phyloP scores from a whole-genome alignment of 2,888 invertebrate genomes.

The Chaetogeoica ovagalla region DNA sequence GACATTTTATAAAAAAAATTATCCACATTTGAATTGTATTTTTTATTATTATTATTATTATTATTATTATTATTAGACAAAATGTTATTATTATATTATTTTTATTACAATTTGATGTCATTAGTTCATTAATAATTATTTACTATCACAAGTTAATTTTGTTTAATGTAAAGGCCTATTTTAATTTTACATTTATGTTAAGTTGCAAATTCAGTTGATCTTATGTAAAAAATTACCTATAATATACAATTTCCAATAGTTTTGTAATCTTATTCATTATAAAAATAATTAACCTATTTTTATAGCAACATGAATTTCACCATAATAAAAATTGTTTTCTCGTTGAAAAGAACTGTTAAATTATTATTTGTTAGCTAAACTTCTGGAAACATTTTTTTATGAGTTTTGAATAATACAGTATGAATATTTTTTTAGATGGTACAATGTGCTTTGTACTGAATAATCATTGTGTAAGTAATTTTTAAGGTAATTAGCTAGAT shows the following conservation, averaged over 20 bases:
- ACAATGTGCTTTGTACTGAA: no score
- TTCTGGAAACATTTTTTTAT: background rate
- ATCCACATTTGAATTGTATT: slow-evolving; percentile 22
- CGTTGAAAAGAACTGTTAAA: background rate
- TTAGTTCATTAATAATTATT: slow-evolving; percentile 33
- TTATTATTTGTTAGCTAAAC: background rate
- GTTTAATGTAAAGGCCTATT: slow-evolving; percentile 40
- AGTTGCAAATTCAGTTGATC: slow-evolving; percentile 27
- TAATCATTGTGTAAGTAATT: no score
- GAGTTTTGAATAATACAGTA: no score
- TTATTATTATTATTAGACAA: background rate
- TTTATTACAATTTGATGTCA: background rate
- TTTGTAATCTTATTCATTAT: slow-evolving; percentile 22
- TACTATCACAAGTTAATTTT: slow-evolving; percentile 40
- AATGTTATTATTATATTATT: slow-evolving; percentile 25
- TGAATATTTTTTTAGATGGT: no score
- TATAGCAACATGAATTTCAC: slow-evolving; percentile 3
- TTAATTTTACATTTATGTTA: slow-evolving; percentile 39
- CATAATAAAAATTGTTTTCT: slow-evolving; percentile 11
- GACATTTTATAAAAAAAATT: slow-evolving; percentile 25
- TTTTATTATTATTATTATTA: slow-evolving; percentile 23
- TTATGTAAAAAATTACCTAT: slow-evolving; percentile 38
- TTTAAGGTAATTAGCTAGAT: no score
- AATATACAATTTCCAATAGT: slow-evolving; percentile 23
- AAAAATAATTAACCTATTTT: slow-evolving; percentile 30